These are phyloP conservation scores for Antheraea yamamai DNA, from an alignment of 2,888 invertebrate genomes.

Conservation along the genomic window DNA sequence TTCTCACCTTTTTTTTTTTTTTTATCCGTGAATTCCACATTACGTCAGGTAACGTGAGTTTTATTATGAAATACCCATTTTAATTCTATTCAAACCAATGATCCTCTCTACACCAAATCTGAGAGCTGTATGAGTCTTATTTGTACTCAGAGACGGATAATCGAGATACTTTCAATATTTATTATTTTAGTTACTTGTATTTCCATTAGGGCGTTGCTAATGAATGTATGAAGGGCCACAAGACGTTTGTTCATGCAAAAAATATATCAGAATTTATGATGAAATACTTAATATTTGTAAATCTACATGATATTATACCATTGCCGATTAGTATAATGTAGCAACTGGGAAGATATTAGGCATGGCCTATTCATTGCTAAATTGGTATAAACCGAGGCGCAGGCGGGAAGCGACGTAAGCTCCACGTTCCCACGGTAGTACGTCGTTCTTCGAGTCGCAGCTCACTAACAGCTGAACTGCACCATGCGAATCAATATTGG, in stretches of 20 bases:
- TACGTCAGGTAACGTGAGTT: no score
- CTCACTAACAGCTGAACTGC: background rate
- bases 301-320: background rate
- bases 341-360: background rate
- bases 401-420: background rate
- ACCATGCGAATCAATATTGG: background rate
- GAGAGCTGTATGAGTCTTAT: no score
- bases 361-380: background rate
- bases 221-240: no score
- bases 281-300: background rate
- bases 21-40: no score
- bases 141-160: background rate
- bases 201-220: no score
- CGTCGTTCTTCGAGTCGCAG: background rate
- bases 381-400: background rate
- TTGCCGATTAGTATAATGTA: background rate
- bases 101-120: no score
- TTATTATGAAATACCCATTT: background rate
- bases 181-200: no score
- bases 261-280: no score
- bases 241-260: no score
- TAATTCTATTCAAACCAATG: background rate
- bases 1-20: no score
- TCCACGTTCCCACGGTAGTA: background rate
- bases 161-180: no score